Conservation (phyloP, 2,113 vertebrate genomes). For the Erythrocercus mccallii region DNA sequence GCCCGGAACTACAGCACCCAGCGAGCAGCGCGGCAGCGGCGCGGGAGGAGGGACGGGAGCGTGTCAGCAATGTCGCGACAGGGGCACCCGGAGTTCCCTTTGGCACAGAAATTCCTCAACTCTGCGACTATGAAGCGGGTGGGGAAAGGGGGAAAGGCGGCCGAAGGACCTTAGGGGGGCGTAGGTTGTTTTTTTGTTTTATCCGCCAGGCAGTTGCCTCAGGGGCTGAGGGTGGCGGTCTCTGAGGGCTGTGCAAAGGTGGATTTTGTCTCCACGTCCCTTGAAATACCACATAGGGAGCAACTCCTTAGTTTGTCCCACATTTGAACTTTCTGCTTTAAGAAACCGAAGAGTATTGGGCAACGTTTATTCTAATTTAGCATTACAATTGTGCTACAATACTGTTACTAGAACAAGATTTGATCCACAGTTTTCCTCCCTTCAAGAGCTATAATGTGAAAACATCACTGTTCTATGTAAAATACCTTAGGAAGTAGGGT, state of each 20-base stretch:
- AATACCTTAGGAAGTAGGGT: neutral
- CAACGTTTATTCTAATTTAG: neutral
- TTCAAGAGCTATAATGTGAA: neutral
- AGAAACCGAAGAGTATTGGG: neutral
- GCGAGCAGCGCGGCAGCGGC: neutral
- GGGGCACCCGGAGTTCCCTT: fast-evolving
- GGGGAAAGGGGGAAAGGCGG: too few species aligned
- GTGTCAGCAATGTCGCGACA: neutral
- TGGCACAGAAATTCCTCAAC: neutral
- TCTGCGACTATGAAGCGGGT: fast-evolving
- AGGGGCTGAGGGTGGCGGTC: neutral
- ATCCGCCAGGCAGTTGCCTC: neutral
- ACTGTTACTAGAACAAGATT: neutral
- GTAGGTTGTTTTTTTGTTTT: neutral
- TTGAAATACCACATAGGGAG: neutral
- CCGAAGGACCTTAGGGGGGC: fast-evolving
- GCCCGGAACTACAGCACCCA: conserved; percentile 27
- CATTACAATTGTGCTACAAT: neutral
- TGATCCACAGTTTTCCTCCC: neutral
- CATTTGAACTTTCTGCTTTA: neutral
- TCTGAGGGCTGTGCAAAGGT: neutral
- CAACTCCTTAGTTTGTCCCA: neutral
- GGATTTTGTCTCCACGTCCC: neutral
- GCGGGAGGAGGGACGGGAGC: neutral
- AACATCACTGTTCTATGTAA: neutral